Evolutionary conservation across 2,797 vertebrate genomes (phyloP), one percentile per base, ranked within the genome.

Genomic region (Novumbra hubbsi): DNA sequence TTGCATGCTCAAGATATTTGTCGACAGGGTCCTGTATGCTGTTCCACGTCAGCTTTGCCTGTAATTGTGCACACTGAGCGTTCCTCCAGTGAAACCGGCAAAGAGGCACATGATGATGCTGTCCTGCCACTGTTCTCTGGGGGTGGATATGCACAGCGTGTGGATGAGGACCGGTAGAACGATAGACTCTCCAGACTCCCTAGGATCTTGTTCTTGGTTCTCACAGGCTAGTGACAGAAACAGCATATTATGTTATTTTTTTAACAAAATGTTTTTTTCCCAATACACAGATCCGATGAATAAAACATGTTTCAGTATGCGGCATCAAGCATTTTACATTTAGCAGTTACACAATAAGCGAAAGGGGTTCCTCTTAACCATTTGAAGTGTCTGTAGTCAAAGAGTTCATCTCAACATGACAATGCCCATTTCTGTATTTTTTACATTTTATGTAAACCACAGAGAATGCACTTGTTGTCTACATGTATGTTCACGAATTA

Each of bases 351-450:
- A 70, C 70, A 41, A 67, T 32, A 75, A 63, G 70, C 68, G 62
- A 78, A 74, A 78, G 62, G 57, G 63, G 45, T 66, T 60, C 24
- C 24, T 77, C 21, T 28, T 79, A 57, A 49, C 12, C 45, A 7
- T 9, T 55, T 15, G 73, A 84, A 75, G 57, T 79, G 64, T 30
- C 73, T 24, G 24, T 69, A n/a, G 52, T 77, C 76, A 67, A 14
- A 76, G 34, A 5, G 73, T 73, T 52, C 21, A 63, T 55, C 52
- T 21, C n/a, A 55, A 11, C n/a, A 21, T 55, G 52, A 3, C 19
- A 55, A 5, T 55, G 52, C 52, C 21, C 1, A 55, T 21, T 55
- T n/a, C n/a, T 55, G 52, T 21, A 55, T 55, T 55, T 24, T 62
- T 28, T 24, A 62, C 3, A 12, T 60, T 1, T 62, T 24, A 15